Conservation (phyloP, 2,888 invertebrate genomes). For the Hermaeophaga mercurialis region DNA sequence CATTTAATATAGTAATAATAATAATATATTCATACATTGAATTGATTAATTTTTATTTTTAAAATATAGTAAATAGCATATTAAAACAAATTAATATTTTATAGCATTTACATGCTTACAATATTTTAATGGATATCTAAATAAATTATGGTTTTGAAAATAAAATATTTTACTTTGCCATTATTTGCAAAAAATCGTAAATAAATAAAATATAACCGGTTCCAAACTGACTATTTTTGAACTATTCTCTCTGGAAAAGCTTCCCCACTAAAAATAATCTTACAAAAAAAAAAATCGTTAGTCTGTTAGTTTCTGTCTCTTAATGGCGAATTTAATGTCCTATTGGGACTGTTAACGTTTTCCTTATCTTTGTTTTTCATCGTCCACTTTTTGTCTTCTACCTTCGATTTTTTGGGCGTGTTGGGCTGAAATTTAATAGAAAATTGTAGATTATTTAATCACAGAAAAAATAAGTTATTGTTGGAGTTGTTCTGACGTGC, state of each 20-base stretch:
- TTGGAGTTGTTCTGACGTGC: no score
- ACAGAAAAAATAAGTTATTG: no score
- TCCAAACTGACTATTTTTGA: neutral
- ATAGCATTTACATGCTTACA: no score
- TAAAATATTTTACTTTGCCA: neutral
- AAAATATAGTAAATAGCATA: no score
- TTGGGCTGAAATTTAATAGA: no score
- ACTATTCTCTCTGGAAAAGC: neutral
- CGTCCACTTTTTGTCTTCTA: constrained; percentile 50
- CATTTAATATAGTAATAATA: no score
- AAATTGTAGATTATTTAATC: no score
- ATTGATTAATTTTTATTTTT: no score
- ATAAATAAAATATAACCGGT: neutral
- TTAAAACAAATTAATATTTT: no score
- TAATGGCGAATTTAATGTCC: constrained; percentile 54
- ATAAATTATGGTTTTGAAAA: no score
- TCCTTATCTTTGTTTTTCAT: constrained; percentile 59
- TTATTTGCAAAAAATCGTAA: neutral
- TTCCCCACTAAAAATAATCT: neutral
- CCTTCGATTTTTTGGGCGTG: constrained; percentile 50
- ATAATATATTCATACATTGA: no score
- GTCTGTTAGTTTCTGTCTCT: constrained; percentile 58
- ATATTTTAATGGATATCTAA: no score
- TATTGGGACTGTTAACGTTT: constrained; percentile 56
- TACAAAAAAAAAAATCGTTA: constrained; percentile 15